Base-by-base conservation (phyloP, 2,113 vertebrate species). In the Epinephelus lanceolatus region DNA sequence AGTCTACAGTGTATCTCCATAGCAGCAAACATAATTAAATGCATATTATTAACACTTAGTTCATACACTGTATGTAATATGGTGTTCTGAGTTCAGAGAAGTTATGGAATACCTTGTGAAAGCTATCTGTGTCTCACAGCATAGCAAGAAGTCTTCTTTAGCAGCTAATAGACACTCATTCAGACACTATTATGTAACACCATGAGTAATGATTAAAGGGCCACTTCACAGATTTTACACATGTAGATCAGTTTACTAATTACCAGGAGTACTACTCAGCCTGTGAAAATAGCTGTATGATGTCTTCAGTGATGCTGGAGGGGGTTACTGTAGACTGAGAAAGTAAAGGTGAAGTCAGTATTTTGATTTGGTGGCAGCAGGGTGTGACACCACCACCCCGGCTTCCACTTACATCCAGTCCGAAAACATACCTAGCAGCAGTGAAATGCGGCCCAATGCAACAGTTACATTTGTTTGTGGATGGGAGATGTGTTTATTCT, bases 11-110 rank as follows among this genome's bases (percentile, higher is more conserved):
- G 42, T 40, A 13, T 21, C 47, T 71, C 61, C 68, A 72, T 33
- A 8, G 71, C 78, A 80, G 42, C 81, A 76, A 59, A 78, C 18
- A 86, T n/a, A 70, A 77, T 76, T 25, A 55, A 51, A 72, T 62
- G 18, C 56, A 51, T 51, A 55, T 73, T 3, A 72, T 45, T 56
- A 80, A 83, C 62, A 42, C 42, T 68, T 15, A 47, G 57, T 33
- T 84, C 71, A 85, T 62, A 21, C 11, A 49, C 9, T 45, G 47
- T 14, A 53, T n/a, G 17, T 45, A 49, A 76, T 42, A 2, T 1
- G 3, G 27, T 6, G 47, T 61, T 70, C 42, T 0, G 1, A 5
- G 47, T 55, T 66, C 45, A 3, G 23, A 19, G 53, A 63, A 56
- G 67, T 70, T 47, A 66, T 67, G 51, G 65, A 55, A 40, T 56